These are phyloP conservation scores for Taphrorychus bicolor DNA, from an alignment of 2,888 invertebrate genomes.

Conservation along the genomic window DNA sequence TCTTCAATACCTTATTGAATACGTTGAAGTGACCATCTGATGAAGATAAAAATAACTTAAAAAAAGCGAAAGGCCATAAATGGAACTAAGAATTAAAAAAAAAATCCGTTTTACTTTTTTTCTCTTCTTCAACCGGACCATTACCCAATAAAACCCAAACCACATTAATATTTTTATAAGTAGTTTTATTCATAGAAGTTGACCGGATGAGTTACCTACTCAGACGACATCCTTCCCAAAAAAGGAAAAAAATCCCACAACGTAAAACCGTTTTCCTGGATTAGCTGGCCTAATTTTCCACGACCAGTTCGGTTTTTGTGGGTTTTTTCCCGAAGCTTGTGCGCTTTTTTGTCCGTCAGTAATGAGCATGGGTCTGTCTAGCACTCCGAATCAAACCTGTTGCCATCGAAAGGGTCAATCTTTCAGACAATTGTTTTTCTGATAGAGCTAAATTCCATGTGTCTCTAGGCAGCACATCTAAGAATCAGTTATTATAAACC, in stretches of 20 bases:
- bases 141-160: no score
- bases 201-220: background rate
- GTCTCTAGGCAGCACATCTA: no score
- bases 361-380: slow-evolving; percentile 47
- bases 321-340: slow-evolving; percentile 41
- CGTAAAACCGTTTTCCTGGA: slow-evolving; percentile 20
- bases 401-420: slow-evolving; percentile 42
- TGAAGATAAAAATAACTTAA: no score
- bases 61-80: no score
- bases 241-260: background rate
- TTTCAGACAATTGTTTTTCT: background rate
- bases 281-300: slow-evolving; percentile 27
- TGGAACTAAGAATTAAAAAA: no score
- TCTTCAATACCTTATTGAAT: no score
- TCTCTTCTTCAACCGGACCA: no score
- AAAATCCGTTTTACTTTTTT: no score
- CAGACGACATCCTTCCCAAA: background rate
- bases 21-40: no score
- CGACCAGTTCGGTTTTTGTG: slow-evolving; percentile 36
- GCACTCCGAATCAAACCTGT: slow-evolving; percentile 51
- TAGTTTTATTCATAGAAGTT: no score
- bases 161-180: no score
- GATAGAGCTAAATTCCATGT: background rate
- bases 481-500: no score
- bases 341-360: slow-evolving; percentile 50